These are phyloP conservation scores for Lanius ludovicianus DNA, from an alignment of 2,113 vertebrate genomes.

Conservation along the genomic window DNA sequence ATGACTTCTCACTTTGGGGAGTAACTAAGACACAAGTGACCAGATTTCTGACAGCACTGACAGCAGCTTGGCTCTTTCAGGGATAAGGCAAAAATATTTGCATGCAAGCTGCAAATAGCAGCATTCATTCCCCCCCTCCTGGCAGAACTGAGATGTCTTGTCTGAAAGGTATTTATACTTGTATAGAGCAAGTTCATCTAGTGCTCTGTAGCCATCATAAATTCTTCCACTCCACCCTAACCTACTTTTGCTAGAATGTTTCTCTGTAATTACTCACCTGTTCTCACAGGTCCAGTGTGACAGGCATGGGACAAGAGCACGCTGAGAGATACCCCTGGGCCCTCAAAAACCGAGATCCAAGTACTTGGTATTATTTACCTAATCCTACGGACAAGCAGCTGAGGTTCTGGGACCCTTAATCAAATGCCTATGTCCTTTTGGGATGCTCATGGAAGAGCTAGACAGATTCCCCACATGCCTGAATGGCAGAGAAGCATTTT, in stretches of 20 bases:
- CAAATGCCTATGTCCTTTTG: not conserved
- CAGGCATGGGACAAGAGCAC: not conserved
- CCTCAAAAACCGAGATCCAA: not conserved
- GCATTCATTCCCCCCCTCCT: not conserved
- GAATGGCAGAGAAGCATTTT: not conserved
- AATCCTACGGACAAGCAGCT: not conserved
- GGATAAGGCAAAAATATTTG: not conserved
- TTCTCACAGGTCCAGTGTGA: not conserved
- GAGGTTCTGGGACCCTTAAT: not conserved
- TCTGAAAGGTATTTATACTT: conserved; percentile 29
- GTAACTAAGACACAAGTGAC: not conserved
- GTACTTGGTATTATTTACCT: not conserved
- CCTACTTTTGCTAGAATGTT: not conserved
- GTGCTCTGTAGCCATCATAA: not conserved
- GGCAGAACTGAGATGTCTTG: not conserved
- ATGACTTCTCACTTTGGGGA: not conserved
- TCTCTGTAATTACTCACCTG: not conserved
- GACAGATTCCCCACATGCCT: not conserved
- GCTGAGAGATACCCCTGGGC: not conserved
- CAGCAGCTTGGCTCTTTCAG: not conserved
- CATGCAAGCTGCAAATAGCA: not conserved
- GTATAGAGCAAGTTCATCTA: not conserved
- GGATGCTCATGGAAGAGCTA: not conserved
- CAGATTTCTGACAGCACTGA: not conserved
- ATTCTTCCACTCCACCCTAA: not conserved